phyloP scores from a whole-genome alignment of 2,113 vertebrate species.

The Poeciliopsis occidentalis region DNA sequence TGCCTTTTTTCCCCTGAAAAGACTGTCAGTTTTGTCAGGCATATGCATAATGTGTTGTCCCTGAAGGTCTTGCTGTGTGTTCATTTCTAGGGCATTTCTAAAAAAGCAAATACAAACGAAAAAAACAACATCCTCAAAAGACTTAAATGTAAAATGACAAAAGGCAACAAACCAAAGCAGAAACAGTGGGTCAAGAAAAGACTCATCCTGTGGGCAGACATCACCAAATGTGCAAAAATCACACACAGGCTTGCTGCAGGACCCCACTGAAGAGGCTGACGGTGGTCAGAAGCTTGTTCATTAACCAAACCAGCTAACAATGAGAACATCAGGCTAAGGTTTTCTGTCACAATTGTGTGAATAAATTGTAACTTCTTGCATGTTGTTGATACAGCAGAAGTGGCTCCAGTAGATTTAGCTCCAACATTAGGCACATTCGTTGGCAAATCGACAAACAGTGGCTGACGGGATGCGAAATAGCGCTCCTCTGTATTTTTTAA shows the following conservation, averaged over 20 bases:
- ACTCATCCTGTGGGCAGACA: background rate
- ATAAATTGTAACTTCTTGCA: background rate
- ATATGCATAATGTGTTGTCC: background rate
- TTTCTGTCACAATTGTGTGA: background rate
- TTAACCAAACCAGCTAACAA: background rate
- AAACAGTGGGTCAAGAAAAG: background rate
- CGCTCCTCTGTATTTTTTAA: background rate
- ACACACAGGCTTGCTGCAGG: background rate
- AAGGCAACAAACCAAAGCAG: background rate
- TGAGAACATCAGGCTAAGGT: background rate
- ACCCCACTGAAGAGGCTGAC: background rate
- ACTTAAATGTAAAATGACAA: background rate
- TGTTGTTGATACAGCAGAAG: background rate
- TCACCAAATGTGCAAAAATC: constrained; percentile 3
- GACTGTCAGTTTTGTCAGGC: background rate
- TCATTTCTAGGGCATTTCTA: background rate
- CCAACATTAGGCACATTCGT: background rate
- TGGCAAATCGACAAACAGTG: background rate
- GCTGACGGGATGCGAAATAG: background rate
- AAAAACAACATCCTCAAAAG: background rate
- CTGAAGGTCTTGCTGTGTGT: background rate
- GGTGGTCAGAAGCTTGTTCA: background rate
- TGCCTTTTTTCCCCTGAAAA: background rate
- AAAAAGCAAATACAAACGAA: background rate
- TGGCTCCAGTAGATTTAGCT: background rate